Base-by-base conservation (phyloP, 1,140 invertebrate species). In the Cardiocondyla obscurior region DNA sequence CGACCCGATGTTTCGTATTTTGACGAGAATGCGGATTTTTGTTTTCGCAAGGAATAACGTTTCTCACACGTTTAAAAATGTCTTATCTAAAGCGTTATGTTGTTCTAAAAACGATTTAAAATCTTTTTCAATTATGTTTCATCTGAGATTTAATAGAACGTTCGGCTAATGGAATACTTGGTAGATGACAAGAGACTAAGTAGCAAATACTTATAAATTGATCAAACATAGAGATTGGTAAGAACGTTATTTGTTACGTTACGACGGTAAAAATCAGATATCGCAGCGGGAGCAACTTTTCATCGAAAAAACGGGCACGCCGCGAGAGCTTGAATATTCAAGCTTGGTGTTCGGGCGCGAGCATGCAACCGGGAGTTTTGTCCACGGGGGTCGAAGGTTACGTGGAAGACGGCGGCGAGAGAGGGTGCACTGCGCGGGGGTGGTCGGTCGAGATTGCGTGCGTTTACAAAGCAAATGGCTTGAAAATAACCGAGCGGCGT, bases 381-480 rank as follows among this genome's bases (percentile, higher is more conserved):
- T 44, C 5, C 14, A 10, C 65, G 33, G 6, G 51, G 57, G 39
- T 53, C 19, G 82, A 62, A 67, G 19, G 55, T 33, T 39, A 46
- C 64, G 57, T n/a, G 70, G 25, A 73, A 46, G 67, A 72, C 77
- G 69, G 2, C 33, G 49, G 5, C 28, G 22, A 72, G 70, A 58
- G 62, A 69, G 64, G 57, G 53, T 58, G 42, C 42, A 51, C 39
- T 53, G 67, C 58, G 28, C 10, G 85, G 84, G 73, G 77, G 72
- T 79, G 81, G 36, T 84, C 57, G 64, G 85, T 85, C 83, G 92
- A 93, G 92, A 93, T 94, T 93, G 92, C 89, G 85, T 89, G 88
- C 92, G 93, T 94, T 94, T 94, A 93, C 92, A 93, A 93, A 94
- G 93, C 91, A 94, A 94, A 94, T 94, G 93, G 93, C 90, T 94